Percentiles rank a stretch among this genome's conserved stretches.
phyloP scores from a whole-genome alignment of 2,797 vertebrate species.

The Cirrhinus molitorella region DNA sequence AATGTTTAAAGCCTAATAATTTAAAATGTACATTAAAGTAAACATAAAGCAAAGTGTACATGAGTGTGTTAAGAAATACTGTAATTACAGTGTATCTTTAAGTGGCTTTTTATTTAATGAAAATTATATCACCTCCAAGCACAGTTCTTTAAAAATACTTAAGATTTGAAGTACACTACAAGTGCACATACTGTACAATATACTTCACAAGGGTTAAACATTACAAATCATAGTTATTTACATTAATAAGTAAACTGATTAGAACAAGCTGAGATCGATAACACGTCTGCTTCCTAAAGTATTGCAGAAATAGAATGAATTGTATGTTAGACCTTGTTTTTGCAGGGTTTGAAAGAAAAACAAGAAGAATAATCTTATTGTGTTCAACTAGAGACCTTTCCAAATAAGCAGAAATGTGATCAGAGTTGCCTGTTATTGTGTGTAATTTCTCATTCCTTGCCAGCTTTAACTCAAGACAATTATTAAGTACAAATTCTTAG shows the following conservation, averaged over 20 bases:
- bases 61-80: neutral
- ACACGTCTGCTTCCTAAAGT: neutral
- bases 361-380: neutral
- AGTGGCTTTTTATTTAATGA: neutral
- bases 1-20: too few relatives aligned
- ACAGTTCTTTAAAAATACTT: neutral
- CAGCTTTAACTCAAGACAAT: neutral
- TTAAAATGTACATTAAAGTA: neutral
- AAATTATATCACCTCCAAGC: neutral
- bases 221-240: slow-evolving; percentile 3
- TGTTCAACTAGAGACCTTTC: neutral
- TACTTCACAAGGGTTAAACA: neutral
- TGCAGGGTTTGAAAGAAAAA: neutral
- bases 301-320: neutral
- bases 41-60: neutral
- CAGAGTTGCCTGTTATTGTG: neutral
- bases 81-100: neutral
- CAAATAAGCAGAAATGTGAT: neutral
- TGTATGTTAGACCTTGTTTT: neutral
- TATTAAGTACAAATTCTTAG: neutral
- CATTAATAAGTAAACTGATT: slow-evolving; percentile 1
- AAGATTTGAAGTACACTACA: neutral
- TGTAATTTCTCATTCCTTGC: slow-evolving; percentile 31
- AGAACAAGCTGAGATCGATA: neutral
- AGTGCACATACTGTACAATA: neutral